Evolutionary conservation across 2,888 invertebrate genomes (phyloP), one percentile per base, ranked within the genome.

Genomic region (Galerucella calmariensis): DNA sequence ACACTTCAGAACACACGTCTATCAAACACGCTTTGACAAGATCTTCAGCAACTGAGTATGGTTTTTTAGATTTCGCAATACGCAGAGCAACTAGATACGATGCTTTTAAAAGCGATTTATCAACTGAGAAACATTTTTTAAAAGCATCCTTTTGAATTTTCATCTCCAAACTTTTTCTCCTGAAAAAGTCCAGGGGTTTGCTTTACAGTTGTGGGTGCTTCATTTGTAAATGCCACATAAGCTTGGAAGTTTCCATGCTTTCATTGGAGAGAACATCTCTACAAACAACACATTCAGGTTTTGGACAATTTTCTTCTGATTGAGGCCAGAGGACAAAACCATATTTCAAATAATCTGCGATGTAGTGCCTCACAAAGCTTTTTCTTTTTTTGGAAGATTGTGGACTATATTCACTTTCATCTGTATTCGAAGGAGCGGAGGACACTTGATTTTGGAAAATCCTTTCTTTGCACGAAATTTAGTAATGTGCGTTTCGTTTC

Each of bases 121-220:
- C 48, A 16, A 20, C 46, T 20, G n/a, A 35, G 20, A 48, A 48
- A 44, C 12, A 35, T 66, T 66, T 44, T 66, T 48, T 51, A 20
- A 66, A 66, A 48, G 66, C 48, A 20, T 48, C 41, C 12, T 16
- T 48, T 66, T 66, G 48, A 27, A 48, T 48, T 66, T 66, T 4
- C 24, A 48, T 48, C 16, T 66, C 48, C 41, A 35, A 16, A 48
- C 41, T 44, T 48, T 48, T 66, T 24, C 66, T 44, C 24, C 41
- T 48, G 16, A 66, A 66, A 66, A 35, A 66, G 27, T 66, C 66
- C 11, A 48, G 66, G n/a, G 66, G 66, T 66, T 66, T 66, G 20
- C 41, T 66, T 44, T 44, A 51, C 48, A 66, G 48, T 20, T 66
- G 35, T 20, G 66, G 48, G 48, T 66, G 48, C 41, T 48, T 66